phyloP scores from a whole-genome alignment of 2,888 invertebrate genomes.

The Unio delphinus region DNA sequence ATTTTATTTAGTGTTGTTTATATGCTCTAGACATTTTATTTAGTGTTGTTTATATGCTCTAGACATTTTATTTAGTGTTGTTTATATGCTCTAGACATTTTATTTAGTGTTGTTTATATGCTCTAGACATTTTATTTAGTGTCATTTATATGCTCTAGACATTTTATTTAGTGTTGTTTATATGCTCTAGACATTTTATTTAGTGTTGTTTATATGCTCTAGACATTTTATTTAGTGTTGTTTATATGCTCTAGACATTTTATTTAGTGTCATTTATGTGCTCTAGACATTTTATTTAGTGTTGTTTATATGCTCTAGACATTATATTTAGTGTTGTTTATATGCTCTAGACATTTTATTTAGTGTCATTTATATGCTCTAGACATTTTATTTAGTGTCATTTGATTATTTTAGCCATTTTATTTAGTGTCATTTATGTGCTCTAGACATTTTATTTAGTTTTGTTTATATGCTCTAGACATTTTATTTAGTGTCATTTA shows the following conservation, averaged over 20 bases:
- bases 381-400: neutral
- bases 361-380: neutral
- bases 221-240: constrained; percentile 74
- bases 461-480: neutral
- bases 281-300: neutral
- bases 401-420: neutral
- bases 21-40: neutral
- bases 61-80: neutral
- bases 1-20: neutral
- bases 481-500: neutral
- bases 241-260: neutral
- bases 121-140: constrained; percentile 6
- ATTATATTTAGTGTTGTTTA: neutral
- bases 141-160: neutral
- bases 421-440: constrained; percentile 10
- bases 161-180: neutral
- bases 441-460: constrained; percentile 75
- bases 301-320: neutral
- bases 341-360: constrained; percentile 3
- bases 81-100: neutral
- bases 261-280: neutral
- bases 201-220: constrained; percentile 51
- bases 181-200: neutral
- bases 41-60: neutral
- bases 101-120: neutral